phyloP scores from a whole-genome alignment of 2,797 vertebrate species.

The Cynopterus sphinx region DNA sequence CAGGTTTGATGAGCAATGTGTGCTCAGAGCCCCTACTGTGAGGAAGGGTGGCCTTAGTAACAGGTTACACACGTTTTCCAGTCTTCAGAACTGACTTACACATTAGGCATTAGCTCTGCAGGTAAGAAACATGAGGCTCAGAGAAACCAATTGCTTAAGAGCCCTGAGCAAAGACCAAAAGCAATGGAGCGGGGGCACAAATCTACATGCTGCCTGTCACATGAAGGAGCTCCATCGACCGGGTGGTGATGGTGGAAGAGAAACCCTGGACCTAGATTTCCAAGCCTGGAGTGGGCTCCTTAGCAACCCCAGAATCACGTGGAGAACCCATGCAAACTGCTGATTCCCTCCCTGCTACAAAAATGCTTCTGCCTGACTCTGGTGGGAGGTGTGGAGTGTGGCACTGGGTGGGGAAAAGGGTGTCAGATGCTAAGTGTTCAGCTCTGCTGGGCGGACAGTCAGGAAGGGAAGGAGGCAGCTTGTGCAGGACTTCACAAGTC shows the following conservation, averaged over 20 bases:
- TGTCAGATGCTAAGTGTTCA: not conserved
- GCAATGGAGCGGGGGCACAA: not conserved
- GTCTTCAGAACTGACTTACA: not conserved
- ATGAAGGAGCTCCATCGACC: not conserved
- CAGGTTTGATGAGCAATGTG: not conserved
- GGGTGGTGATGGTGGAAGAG: not conserved
- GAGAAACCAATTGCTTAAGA: not conserved
- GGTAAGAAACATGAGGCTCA: not conserved
- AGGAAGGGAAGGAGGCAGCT: not conserved
- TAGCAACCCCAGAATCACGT: not conserved
- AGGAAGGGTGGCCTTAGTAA: not conserved
- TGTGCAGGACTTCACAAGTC: not conserved
- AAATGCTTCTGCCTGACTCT: not conserved
- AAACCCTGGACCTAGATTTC: not conserved
- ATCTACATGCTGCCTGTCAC: not conserved
- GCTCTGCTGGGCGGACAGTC: not conserved
- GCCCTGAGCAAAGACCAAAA: not conserved
- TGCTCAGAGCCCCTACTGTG: not conserved
- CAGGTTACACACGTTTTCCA: not conserved
- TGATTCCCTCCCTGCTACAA: not conserved
- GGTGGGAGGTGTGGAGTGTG: not conserved
- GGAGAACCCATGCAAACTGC: not conserved
- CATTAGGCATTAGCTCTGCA: not conserved
- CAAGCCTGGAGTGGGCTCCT: not conserved
- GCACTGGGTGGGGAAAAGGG: not conserved